Evolutionary conservation across 2,113 vertebrate genomes (phyloP), one percentile per base, ranked within the genome.

Genomic region (Triplophysa tibetana): DNA sequence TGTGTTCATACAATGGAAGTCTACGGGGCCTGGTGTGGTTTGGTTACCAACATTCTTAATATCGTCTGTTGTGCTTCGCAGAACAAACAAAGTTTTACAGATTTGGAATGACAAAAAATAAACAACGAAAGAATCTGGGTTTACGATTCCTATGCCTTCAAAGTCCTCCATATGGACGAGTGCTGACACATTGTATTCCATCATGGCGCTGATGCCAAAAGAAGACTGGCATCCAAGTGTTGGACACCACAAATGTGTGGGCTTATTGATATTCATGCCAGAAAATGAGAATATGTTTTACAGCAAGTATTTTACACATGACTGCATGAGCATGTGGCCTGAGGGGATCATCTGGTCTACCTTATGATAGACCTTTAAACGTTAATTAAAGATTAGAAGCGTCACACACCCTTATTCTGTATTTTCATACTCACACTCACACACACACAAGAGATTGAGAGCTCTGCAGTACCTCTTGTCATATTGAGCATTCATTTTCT

Each of bases 391-490:
- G 82, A 68, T 38, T 38, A 38, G 33, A 38, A 38, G 33, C 33
- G 7, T 23, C 0, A 29, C 13, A n/a, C 1, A 7, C 2, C 50
- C 24, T 54, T 24, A 12, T 70, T 70, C 16, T n/a, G 45, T 19
- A 24, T 58, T 21, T 21, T 58, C 54, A 56, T 8, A 8, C 1
- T 21, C 21, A 52, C 24, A 65, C 33, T 72, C 38, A 61, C 50
- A 56, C 45, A 45, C 66, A 56, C 73, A 70, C 58, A 56, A 73
- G 24, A 73, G 24, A 73, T 24, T 26, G 6, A 62, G 45, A 45
- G 43, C 66, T 84, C 75, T 81, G 83, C 84, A 54, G 88, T 82
- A 89, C 87, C 80, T 67, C 26, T 23, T 24, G 24, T 24, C 24
- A 24, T 12, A 45, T 45, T 45, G 11, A 11, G 11, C 10, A 45